Conservation (phyloP, 1,140 invertebrate species). For the Macrocentrus cingulum region DNA sequence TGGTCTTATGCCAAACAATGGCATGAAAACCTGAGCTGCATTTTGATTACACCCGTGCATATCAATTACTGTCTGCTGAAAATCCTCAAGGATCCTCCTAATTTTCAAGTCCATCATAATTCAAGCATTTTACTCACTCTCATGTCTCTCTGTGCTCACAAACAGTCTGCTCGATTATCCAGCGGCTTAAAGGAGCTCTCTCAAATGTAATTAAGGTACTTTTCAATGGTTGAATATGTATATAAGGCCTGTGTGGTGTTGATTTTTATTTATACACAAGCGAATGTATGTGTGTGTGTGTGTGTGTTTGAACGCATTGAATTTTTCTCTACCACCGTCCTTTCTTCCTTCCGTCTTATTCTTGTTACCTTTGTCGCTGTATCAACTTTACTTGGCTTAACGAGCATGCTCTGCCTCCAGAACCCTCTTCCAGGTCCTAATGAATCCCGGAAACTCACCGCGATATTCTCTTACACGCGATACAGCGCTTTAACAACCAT, state of each 20-base stretch:
- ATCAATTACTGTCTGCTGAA: not conserved
- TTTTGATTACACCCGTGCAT: slow-evolving; percentile 1
- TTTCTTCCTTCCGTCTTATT: slow-evolving; percentile 1
- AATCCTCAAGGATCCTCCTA: not conserved
- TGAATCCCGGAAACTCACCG: slow-evolving; percentile 11
- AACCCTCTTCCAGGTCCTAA: slow-evolving; percentile 5
- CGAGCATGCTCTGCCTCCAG: not conserved
- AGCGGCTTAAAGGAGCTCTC: no score
- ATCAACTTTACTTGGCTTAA: slow-evolving; percentile 4
- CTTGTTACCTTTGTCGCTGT: not conserved
- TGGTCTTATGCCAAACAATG: not conserved
- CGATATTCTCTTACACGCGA: slow-evolving; percentile 15
- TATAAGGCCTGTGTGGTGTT: not conserved
- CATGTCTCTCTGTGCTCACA: not conserved
- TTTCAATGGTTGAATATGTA: no score
- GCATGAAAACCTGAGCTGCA: not conserved
- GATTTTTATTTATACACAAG: slow-evolving; percentile 7
- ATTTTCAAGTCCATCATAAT: not conserved
- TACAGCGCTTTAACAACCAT: slow-evolving; percentile 2
- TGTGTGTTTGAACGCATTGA: slow-evolving; percentile 6
- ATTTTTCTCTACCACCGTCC: not conserved
- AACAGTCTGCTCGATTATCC: not conserved
- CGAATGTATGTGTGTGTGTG: not conserved
- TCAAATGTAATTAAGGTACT: no score
- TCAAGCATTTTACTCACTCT: not conserved